These are phyloP conservation scores for Enchytraeus crypticus DNA, from an alignment of 2,888 invertebrate genomes.

Conservation along the genomic window DNA sequence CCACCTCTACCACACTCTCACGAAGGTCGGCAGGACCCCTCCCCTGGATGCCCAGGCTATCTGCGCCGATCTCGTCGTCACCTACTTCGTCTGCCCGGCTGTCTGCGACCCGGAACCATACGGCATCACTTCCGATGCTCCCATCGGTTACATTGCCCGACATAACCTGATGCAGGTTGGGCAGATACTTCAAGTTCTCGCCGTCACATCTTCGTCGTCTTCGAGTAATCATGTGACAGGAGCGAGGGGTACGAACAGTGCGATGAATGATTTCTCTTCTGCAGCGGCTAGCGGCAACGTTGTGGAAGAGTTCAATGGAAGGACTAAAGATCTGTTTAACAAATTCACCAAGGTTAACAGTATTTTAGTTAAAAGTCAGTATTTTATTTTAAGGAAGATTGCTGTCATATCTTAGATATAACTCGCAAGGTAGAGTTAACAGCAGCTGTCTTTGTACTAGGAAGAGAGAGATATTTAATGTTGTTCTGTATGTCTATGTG, in stretches of 20 bases:
- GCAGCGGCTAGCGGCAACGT: too few relatives aligned
- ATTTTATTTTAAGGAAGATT: too few relatives aligned
- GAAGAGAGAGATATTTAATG: too few relatives aligned
- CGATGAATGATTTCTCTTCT: too few relatives aligned
- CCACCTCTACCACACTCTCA: constrained; percentile 63
- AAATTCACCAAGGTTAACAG: constrained; percentile 52
- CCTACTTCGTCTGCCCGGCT: constrained; percentile 88
- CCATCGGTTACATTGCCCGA: constrained; percentile 78
- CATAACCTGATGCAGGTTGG: constrained; percentile 59
- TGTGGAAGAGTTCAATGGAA: constrained; percentile 65
- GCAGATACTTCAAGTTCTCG: constrained; percentile 5
- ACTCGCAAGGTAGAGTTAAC: too few relatives aligned
- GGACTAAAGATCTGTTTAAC: constrained; percentile 66
- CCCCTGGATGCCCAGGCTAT: constrained; percentile 55
- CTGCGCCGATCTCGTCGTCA: constrained; percentile 84
- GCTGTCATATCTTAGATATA: too few relatives aligned
- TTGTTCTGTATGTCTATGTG: too few relatives aligned
- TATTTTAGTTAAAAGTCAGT: too few relatives aligned
- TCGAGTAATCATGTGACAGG: too few relatives aligned
- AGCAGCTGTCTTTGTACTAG: too few relatives aligned
- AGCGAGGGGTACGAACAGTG: too few relatives aligned
- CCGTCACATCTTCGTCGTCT: neutral
- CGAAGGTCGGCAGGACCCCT: neutral
- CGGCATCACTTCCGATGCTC: constrained; percentile 78
- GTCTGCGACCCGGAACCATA: constrained; percentile 91